phyloP scores from a whole-genome alignment of 2,113 vertebrate species.

The Dipodomys spectabilis region DNA sequence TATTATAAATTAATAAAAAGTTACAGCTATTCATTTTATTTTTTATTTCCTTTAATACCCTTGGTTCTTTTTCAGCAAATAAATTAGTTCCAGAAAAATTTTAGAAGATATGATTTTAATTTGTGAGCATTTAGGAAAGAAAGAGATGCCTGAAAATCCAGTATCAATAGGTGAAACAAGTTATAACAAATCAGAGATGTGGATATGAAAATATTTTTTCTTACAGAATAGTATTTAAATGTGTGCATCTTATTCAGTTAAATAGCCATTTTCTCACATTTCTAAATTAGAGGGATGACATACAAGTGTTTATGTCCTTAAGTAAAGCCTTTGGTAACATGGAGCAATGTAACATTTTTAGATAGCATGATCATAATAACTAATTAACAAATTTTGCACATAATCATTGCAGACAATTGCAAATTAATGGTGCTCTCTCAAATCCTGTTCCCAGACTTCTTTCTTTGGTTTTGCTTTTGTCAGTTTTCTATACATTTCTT shows the following conservation, averaged over 20 bases:
- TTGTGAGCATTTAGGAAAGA: constrained; percentile 55
- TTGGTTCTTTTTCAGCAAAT: constrained; percentile 1
- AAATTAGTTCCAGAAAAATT: constrained; percentile 6
- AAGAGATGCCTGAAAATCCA: not conserved
- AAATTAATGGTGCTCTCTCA: constrained; percentile 5
- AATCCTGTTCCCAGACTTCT: not conserved
- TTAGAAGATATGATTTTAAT: constrained; percentile 28
- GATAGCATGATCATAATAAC: not conserved
- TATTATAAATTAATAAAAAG: not conserved
- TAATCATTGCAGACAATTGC: not conserved
- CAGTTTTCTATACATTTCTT: not conserved
- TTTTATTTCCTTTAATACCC: not conserved
- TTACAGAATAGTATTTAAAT: constrained; percentile 5
- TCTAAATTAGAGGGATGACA: not conserved
- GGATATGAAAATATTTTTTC: constrained; percentile 44
- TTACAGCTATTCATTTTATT: not conserved
- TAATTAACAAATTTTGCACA: not conserved
- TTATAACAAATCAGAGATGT: constrained; percentile 45
- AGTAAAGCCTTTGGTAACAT: constrained; percentile 31
- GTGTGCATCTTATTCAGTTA: constrained; percentile 37
- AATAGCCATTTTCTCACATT: constrained; percentile 36
- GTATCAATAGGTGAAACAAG: not conserved
- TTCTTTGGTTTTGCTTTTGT: constrained; percentile 6
- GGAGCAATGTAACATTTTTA: not conserved
- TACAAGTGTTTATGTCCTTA: constrained; percentile 35